Conservation (phyloP, 2,797 vertebrate genomes). For the Phyllotis vaccarum region DNA sequence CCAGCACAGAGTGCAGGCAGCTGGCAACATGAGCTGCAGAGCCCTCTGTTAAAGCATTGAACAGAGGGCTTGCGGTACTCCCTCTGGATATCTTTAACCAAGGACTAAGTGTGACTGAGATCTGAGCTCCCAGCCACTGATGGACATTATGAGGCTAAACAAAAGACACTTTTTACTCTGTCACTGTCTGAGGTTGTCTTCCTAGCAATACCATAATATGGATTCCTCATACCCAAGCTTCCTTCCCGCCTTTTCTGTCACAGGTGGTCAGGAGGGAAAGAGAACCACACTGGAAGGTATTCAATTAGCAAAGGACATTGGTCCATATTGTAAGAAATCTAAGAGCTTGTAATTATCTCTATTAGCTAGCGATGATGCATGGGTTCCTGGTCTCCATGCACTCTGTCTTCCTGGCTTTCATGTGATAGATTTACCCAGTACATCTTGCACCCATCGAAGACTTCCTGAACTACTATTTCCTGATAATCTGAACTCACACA, state of each 20-base stretch:
- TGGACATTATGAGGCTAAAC: neutral
- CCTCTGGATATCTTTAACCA: neutral
- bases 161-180: neutral
- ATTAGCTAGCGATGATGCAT: neutral
- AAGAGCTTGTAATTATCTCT: neutral
- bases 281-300: neutral
- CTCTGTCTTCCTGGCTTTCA: neutral
- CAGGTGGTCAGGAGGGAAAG: neutral
- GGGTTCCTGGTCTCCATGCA: neutral
- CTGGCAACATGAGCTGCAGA: neutral
- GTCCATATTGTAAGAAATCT: neutral
- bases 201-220: neutral
- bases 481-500: neutral
- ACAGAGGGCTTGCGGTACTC: neutral
- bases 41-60: neutral
- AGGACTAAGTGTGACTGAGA: neutral
- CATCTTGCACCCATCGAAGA: neutral
- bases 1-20: neutral
- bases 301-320: neutral
- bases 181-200: neutral
- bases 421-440: neutral
- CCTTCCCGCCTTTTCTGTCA: neutral
- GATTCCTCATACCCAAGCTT: neutral
- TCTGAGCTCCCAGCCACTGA: neutral
- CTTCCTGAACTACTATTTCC: conserved; percentile 14